These are phyloP conservation scores for Buphagus erythrorhynchus DNA, from an alignment of 2,797 vertebrate genomes.

Conservation along the genomic window DNA sequence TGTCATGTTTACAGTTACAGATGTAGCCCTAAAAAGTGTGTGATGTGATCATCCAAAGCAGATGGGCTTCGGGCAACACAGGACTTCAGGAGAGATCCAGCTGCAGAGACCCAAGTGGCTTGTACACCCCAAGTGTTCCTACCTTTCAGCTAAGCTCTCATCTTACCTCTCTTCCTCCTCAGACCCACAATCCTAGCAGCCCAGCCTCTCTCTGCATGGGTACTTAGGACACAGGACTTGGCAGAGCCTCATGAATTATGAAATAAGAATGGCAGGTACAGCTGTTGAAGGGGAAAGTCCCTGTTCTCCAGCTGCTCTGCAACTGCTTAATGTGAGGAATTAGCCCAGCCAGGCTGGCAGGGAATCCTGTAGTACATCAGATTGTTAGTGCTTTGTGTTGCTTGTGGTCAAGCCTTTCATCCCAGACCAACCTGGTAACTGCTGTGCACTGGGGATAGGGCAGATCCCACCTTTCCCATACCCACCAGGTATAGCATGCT, in stretches of 20 bases:
- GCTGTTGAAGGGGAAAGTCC: not conserved
- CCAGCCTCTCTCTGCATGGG: not conserved
- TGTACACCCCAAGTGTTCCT: not conserved
- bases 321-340: not conserved
- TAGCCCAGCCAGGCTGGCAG: not conserved
- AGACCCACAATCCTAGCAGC: not conserved
- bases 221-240: not conserved
- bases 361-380: not conserved
- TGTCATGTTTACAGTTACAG: not conserved
- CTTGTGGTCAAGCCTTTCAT: not conserved
- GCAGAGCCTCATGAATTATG: not conserved
- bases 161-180: not conserved
- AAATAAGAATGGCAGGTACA: not conserved
- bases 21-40: not conserved
- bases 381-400: not conserved
- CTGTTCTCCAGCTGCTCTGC: not conserved
- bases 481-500: not conserved
- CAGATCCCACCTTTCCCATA: not conserved
- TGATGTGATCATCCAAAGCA: not conserved
- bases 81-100: not conserved
- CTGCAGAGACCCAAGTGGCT: not conserved
- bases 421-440: not conserved
- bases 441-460: not conserved
- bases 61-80: not conserved
- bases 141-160: not conserved